A percentile compares a stretch with the other conserved stretches of the same genome.
phyloP scores from a whole-genome alignment of 1,140 invertebrate genomes.

The Eubasilissa regina region DNA sequence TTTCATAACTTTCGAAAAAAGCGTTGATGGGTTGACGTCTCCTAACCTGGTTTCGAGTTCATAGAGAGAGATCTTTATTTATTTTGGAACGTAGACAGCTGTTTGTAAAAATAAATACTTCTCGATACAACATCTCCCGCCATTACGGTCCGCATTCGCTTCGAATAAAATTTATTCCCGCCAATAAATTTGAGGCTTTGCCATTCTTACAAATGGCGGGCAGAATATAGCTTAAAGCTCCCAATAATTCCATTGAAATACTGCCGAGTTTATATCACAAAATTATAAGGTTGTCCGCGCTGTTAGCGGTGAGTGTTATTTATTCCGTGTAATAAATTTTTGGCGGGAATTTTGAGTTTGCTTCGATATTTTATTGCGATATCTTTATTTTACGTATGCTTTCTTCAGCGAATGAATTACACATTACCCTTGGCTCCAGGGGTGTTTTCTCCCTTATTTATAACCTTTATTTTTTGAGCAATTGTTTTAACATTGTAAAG shows the following conservation, averaged over 20 bases:
- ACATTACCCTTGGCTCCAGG: no score
- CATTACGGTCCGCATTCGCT: neutral
- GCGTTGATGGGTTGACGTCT: no score
- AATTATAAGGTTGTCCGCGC: conserved; percentile 42
- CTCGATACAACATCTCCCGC: neutral
- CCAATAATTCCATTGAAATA: conserved; percentile 43
- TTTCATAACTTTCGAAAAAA: no score
- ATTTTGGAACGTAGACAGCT: no score
- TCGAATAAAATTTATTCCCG: conserved; percentile 33
- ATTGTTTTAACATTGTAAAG: no score
- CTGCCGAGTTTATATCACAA: conserved; percentile 37
- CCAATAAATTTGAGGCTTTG: conserved; percentile 38
- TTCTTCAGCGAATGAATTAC: neutral
- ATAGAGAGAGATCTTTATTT: no score
- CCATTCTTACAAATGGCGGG: conserved; percentile 37
- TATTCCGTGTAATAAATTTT: conserved; percentile 38
- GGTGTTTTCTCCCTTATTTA: no score
- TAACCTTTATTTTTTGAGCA: no score
- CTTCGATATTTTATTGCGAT: conserved; percentile 18
- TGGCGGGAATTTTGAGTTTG: conserved; percentile 18
- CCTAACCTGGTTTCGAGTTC: no score
- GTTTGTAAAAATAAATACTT: no score
- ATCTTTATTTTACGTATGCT: neutral
- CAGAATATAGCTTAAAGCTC: conserved; percentile 36
- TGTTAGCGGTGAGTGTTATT: conserved; percentile 38